A percentile compares a stretch with the other conserved stretches of the same genome.
Conservation (phyloP, 1,140 invertebrate genomes). For the Pseudomyrmex flavicornis region DNA sequence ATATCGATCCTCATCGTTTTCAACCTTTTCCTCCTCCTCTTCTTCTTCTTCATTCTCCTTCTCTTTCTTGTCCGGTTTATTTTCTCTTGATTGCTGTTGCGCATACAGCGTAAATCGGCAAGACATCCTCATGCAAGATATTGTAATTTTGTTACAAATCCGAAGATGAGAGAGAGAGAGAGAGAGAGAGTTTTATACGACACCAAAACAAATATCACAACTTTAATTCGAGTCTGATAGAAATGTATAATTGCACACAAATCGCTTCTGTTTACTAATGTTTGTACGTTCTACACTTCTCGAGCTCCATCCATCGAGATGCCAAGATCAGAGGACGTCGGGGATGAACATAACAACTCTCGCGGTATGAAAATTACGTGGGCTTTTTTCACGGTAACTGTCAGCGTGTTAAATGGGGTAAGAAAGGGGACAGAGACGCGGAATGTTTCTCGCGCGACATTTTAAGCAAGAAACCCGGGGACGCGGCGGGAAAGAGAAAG, state of each 20-base stretch:
- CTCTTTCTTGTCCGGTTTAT: slow-evolving; percentile 11
- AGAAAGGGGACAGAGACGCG: neutral
- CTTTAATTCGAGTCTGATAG: no score
- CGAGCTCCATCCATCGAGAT: no score
- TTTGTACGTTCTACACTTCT: neutral
- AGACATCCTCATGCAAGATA: slow-evolving; percentile 13
- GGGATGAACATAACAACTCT: neutral
- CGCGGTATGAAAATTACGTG: slow-evolving; percentile 18
- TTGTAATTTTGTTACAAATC: no score
- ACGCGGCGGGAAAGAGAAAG: slow-evolving; percentile 23
- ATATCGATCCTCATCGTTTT: slow-evolving; percentile 35
- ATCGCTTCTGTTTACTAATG: neutral
- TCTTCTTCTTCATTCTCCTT: neutral
- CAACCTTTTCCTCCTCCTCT: slow-evolving; percentile 8
- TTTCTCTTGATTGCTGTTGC: slow-evolving; percentile 45
- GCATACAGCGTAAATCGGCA: neutral
- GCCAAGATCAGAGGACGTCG: neutral
- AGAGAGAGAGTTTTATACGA: no score
- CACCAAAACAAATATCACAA: no score
- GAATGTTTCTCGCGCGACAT: slow-evolving; percentile 16
- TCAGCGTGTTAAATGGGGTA: slow-evolving; percentile 7
- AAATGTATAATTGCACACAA: no score
- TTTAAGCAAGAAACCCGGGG: slow-evolving; percentile 23
- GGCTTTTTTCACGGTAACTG: neutral
- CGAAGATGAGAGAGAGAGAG: no score